Evolutionary conservation across 2,888 invertebrate genomes (phyloP).

Genomic region (Cenopis cana): DNA sequence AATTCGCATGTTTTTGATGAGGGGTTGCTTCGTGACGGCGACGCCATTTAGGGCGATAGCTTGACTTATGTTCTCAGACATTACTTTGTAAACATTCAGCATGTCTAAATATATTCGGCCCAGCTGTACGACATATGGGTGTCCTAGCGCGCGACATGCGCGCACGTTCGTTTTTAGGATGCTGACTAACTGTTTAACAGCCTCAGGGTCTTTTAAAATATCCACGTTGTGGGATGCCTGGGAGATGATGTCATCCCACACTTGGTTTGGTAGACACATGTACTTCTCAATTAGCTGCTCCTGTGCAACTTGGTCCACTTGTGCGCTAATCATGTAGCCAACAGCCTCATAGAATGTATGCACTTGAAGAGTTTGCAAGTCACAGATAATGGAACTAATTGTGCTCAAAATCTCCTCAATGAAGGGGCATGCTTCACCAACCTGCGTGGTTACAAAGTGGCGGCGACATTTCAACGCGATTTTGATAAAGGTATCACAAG

Average conservation of each 20-base stretch:
- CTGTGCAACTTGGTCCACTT: slow-evolving; percentile 95
- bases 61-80: slow-evolving; percentile 97
- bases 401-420: slow-evolving; percentile 99
- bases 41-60: slow-evolving; percentile 98
- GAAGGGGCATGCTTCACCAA: slow-evolving; percentile 98
- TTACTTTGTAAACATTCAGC: slow-evolving; percentile 99
- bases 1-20: slow-evolving; percentile 99
- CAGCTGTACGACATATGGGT: slow-evolving; percentile 97
- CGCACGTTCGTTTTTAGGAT: slow-evolving; percentile 99
- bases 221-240: slow-evolving; percentile 99
- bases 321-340: slow-evolving; percentile 99
- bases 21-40: slow-evolving; percentile 97
- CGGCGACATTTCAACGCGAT: slow-evolving; percentile 99
- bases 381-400: slow-evolving; percentile 99
- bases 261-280: slow-evolving; percentile 98
- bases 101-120: slow-evolving; percentile 99
- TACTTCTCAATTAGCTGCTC: slow-evolving; percentile 98
- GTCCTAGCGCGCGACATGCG: slow-evolving; percentile 99
- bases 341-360: slow-evolving; percentile 99
- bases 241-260: slow-evolving; percentile 99
- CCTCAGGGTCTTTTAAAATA: slow-evolving; percentile 97
- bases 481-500: slow-evolving; percentile 99
- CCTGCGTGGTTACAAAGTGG: slow-evolving; percentile 98
- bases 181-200: slow-evolving; percentile 98
- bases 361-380: slow-evolving; percentile 98